These are phyloP conservation scores for Campoletis sonorensis DNA, from an alignment of 1,140 invertebrate species.

Conservation along the genomic window DNA sequence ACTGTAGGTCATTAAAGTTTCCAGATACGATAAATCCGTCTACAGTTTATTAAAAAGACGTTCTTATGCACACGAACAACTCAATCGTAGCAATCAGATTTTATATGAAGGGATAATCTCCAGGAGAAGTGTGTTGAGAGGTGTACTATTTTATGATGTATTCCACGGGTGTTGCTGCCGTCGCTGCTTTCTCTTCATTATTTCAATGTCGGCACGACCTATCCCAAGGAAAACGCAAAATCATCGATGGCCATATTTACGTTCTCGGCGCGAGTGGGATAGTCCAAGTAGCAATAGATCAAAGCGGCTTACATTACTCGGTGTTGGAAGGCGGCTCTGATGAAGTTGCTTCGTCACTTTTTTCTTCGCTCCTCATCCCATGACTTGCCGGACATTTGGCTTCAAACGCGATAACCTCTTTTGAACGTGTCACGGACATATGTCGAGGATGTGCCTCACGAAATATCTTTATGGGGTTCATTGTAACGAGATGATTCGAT, in stretches of 20 bases:
- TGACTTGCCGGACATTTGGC: slow-evolving; percentile 1
- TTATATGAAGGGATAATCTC: slow-evolving; percentile 41
- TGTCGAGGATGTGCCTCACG: background rate
- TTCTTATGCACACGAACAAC: background rate
- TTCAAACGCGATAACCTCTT: background rate
- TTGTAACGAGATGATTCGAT: slow-evolving; percentile 40
- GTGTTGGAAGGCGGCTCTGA: slow-evolving; percentile 43
- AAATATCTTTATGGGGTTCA: background rate
- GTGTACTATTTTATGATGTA: background rate
- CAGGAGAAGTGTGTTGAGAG: slow-evolving; percentile 4
- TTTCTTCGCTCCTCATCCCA: slow-evolving; percentile 18
- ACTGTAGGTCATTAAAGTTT: background rate
- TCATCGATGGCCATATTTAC: slow-evolving; percentile 55
- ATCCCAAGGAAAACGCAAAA: slow-evolving; percentile 55
- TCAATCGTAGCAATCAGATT: slow-evolving; percentile 9
- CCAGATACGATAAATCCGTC: background rate
- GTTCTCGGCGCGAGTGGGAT: slow-evolving; percentile 51
- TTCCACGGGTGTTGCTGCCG: background rate
- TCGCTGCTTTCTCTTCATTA: slow-evolving; percentile 20
- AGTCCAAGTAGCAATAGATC: slow-evolving; percentile 55
- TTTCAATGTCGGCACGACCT: slow-evolving; percentile 48
- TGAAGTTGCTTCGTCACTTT: slow-evolving; percentile 49
- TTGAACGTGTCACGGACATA: background rate
- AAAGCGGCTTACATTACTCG: slow-evolving; percentile 48
- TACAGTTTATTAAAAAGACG: background rate